Evolutionary conservation across 2,113 vertebrate genomes (phyloP), one percentile per base, ranked within the genome.

Genomic region (Etheostoma cragini): DNA sequence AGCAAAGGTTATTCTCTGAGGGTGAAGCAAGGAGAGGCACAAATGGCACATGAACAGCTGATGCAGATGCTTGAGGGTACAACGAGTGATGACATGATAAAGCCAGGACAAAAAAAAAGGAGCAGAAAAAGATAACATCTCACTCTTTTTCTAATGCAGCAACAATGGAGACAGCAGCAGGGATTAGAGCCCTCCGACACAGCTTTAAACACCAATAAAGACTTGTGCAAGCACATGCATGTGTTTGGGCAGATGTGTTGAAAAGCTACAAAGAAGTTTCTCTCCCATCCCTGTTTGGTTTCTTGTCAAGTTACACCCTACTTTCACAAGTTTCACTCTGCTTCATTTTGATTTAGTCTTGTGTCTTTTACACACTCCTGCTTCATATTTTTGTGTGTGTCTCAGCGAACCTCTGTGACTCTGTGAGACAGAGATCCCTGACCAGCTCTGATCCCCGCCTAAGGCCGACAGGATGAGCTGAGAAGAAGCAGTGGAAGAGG

Each of bases 371-470:
- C 84, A 68, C 49, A 38, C 70, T 74, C 47, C 56, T 30, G 53
- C n/a, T 57, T 57, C 65, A 84, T 68, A 63, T 81, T 79, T 78
- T 35, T 64, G 7, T 65, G 60, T 65, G 46, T 73, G 38, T 42
- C 24, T 76, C 38, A 72, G 70, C 38, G 78, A 75, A 87, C n/a
- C 57, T 33, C 53, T 75, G 11, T 8, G 69, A 76, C 81, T 80
- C 60, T 76, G n/a, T n/a, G 22, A 67, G 65, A 81, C 79, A 72
- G 64, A 74, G 83, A 76, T 82, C 76, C 57, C 66, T 54, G 78
- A 78, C 73, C 78, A 52, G 81, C 74, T 76, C 71, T 88, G 85
- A 89, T 86, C 74, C 85, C 69, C 30, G 83, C 91, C 80, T 60
- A 60, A 35, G 82, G 88, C 85, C 26, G 12, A 73, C 71, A 63